These are phyloP conservation scores for Crypturellus undulatus DNA, from an alignment of 2,113 vertebrate species.

Conservation along the genomic window DNA sequence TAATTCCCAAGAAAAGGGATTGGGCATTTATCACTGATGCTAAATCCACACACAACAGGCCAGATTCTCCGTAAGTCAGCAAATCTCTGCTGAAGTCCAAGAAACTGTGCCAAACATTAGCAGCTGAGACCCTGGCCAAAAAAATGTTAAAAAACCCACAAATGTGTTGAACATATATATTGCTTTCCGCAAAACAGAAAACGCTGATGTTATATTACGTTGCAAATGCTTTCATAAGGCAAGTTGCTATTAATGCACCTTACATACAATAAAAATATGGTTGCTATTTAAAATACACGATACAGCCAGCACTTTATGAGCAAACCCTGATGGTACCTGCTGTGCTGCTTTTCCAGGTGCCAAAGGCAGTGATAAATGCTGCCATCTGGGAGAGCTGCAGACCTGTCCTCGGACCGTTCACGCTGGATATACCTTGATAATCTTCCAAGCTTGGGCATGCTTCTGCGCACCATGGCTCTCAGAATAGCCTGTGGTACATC, in stretches of 20 bases:
- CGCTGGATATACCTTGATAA: not conserved
- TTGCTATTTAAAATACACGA: not conserved
- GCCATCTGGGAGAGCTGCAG: conserved; percentile 21
- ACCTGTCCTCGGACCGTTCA: not conserved
- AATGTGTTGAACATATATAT: not conserved
- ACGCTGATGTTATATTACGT: not conserved
- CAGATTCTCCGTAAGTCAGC: conserved; percentile 40
- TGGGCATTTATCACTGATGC: conserved; percentile 11
- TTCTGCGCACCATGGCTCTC: not conserved
- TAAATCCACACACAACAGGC: not conserved
- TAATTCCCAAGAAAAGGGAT: conserved; percentile 21
- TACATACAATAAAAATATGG: not conserved
- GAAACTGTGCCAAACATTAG: not conserved
- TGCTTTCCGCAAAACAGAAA: conserved; percentile 34
- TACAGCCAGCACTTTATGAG: not conserved
- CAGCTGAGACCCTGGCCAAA: conserved; percentile 27
- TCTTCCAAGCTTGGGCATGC: not conserved
- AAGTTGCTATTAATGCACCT: conserved; percentile 8
- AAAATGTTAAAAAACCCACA: not conserved
- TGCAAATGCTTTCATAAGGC: conserved; percentile 21
- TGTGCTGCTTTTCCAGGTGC: conserved; percentile 42
- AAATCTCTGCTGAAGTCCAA: conserved; percentile 31
- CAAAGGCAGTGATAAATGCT: conserved; percentile 32
- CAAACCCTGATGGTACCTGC: not conserved
- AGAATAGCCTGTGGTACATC: not conserved